Evolutionary conservation across 2,113 vertebrate species (phyloP), one percentile per base, ranked within the genome.

Genomic region (Tympanuchus pallidicinctus): DNA sequence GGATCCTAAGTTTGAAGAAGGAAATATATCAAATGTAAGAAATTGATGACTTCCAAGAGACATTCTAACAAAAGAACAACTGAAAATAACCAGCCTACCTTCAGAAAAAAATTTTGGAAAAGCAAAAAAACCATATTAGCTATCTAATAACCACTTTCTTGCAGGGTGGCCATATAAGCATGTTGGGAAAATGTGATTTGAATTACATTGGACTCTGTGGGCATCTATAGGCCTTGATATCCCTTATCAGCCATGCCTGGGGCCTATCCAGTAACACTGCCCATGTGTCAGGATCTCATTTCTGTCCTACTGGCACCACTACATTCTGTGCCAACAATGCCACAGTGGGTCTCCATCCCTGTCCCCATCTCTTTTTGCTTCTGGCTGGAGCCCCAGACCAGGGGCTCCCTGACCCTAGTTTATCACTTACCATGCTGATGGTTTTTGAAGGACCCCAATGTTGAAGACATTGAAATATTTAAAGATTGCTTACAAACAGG

Each of bases 241-340:
- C 8, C 17, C 11, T 38, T 34, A 38, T 38, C 60, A 43, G 5
- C 19, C 34, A 34, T 34, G 8, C 2, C 15, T 74, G 28, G 4
- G 15, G 34, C 34, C 34, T 16, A 14, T 3, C 60, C 34, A 16
- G 34, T 22, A 36, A 61, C 34, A 25, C 34, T 61, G 34, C 22
- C 20, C 9, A 27, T 17, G 34, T 63, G 14, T 14, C 24, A 82
- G 72, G 32, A 67, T 11, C 5, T 10, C 9, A 14, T 34, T 75
- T 42, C 34, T 21, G 34, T 20, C 6, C 4, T 11, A 0, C 3
- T 27, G 34, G 28, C 7, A 7, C 10, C 25, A 13, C 16, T 17
- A 22, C 10, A 22, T 13, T 21, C 54, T 82, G 14, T 5, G 3
- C 18, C 72, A 61, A 8, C 4, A 42, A 24, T 0, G 0, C 9